phyloP scores from a whole-genome alignment of 2,797 vertebrate species.

The Neomorphus geoffroyi region DNA sequence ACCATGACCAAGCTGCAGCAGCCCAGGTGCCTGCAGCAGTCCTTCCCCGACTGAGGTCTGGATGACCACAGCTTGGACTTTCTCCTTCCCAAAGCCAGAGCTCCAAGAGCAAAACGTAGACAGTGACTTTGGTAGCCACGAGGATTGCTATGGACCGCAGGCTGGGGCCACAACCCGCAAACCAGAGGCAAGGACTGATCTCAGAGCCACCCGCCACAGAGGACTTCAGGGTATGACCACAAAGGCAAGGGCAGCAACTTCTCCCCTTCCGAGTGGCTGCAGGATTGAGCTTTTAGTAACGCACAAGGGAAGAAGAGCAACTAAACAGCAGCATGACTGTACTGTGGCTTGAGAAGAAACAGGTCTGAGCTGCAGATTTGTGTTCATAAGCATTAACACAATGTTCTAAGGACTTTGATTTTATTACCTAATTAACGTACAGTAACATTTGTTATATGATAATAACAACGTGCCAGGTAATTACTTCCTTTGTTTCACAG shows the following conservation, averaged over 20 bases:
- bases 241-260: background rate
- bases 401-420: background rate
- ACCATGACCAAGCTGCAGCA: background rate
- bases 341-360: background rate
- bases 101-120: background rate
- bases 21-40: background rate
- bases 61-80: background rate
- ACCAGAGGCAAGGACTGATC: background rate
- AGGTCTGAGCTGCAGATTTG: background rate
- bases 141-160: background rate
- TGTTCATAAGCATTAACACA: background rate
- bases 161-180: background rate
- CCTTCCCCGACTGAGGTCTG: accelerated
- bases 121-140: accelerated
- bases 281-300: background rate
- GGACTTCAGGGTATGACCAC: background rate
- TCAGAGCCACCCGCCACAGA: accelerated
- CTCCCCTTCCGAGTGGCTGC: background rate
- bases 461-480: background rate
- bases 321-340: accelerated
- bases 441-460: background rate
- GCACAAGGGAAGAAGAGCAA: background rate
- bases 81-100: background rate
- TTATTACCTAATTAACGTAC: background rate
- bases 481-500: background rate